These are phyloP conservation scores for Embidobia sp. DNA, from an alignment of 2,888 invertebrate species.

Conservation along the genomic window DNA sequence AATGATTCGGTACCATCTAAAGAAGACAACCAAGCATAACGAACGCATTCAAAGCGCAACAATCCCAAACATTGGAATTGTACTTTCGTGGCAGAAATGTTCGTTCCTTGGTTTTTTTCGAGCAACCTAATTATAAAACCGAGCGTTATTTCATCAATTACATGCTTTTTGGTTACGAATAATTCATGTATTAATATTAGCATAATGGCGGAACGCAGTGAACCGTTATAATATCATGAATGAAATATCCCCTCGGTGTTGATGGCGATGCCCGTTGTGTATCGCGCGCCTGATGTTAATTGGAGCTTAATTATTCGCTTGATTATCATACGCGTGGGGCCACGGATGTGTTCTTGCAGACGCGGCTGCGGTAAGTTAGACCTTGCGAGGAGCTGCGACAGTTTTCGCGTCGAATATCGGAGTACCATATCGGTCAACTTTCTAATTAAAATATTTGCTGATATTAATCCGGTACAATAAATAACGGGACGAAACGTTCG, in stretches of 20 bases:
- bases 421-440: slow-evolving; percentile 50
- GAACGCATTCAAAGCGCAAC: too few relatives aligned
- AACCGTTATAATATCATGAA: slow-evolving; percentile 51
- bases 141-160: too few relatives aligned
- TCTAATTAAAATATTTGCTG: slow-evolving; percentile 49
- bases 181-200: slow-evolving; percentile 19
- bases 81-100: too few relatives aligned
- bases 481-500: slow-evolving; percentile 19
- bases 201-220: slow-evolving; percentile 36
- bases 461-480: slow-evolving; percentile 49
- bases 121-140: too few relatives aligned
- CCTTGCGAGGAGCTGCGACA: slow-evolving; percentile 48
- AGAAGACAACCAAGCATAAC: too few relatives aligned
- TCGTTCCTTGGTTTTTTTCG: too few relatives aligned
- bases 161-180: not conserved
- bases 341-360: slow-evolving; percentile 32
- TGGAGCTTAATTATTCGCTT: slow-evolving; percentile 64
- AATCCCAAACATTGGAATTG: too few relatives aligned
- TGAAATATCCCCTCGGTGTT: slow-evolving; percentile 41
- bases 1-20: too few relatives aligned
- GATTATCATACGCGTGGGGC: slow-evolving; percentile 41
- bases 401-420: slow-evolving; percentile 43
- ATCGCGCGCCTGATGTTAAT: slow-evolving; percentile 51
- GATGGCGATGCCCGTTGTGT: slow-evolving; percentile 30
- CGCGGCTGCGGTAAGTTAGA: slow-evolving; percentile 8